Evolutionary conservation across 1,140 invertebrate genomes (phyloP).

Genomic region (Drosophila suzukii): DNA sequence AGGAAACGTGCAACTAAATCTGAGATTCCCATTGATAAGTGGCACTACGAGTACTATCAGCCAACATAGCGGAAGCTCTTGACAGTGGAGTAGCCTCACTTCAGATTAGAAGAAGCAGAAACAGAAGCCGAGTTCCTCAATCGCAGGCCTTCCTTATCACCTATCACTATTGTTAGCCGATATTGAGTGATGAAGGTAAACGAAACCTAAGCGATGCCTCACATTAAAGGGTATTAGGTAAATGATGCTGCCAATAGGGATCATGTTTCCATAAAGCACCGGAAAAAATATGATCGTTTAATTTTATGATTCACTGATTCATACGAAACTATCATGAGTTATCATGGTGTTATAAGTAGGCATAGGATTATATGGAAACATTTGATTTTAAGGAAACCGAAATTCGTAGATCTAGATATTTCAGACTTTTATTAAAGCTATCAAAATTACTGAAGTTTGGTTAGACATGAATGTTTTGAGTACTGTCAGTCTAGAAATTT

Average conservation of each 20-base stretch:
- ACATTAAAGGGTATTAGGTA: neutral
- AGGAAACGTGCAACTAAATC: neutral
- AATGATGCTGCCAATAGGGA: neutral
- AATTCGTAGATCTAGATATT: too few species aligned
- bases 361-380: too few species aligned
- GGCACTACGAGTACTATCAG: conserved; percentile 13
- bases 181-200: neutral
- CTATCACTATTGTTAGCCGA: conserved; percentile 3
- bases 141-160: conserved; percentile 4
- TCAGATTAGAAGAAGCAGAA: conserved; percentile 29
- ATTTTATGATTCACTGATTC: neutral
- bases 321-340: too few species aligned
- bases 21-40: conserved; percentile 38
- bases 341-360: too few species aligned
- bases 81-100: conserved; percentile 38
- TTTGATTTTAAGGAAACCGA: too few species aligned
- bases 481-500: too few species aligned
- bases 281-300: neutral
- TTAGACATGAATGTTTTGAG: too few species aligned
- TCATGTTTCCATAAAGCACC: neutral
- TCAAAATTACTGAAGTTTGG: too few species aligned
- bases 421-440: too few species aligned
- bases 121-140: conserved; percentile 11
- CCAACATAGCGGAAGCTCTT: conserved; percentile 25
- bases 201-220: neutral